These are phyloP conservation scores for Tragelaphus strepsiceros DNA, from an alignment of 2,113 vertebrate genomes.

Conservation along the genomic window DNA sequence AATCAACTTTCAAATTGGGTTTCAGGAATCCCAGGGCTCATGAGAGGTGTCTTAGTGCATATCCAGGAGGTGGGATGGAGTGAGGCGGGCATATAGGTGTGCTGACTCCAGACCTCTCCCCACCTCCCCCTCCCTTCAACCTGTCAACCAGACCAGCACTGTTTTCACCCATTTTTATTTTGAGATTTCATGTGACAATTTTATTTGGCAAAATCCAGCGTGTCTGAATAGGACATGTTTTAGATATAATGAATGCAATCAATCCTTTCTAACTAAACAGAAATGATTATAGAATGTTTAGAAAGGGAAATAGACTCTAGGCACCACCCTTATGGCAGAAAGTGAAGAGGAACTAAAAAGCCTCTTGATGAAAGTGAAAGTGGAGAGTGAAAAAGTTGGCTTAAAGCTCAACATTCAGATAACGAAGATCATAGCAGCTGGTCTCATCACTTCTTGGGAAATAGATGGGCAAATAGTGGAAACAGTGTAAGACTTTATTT, in stretches of 20 bases:
- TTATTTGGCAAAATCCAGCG: neutral
- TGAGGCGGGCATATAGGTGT: neutral
- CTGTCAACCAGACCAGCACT: neutral
- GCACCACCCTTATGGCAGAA: no score
- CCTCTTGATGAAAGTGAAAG: no score
- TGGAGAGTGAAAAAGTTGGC: no score
- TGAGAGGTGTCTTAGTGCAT: neutral
- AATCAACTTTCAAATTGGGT: neutral
- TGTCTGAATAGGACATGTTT: neutral
- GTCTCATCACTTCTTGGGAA: no score
- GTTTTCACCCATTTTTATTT: neutral
- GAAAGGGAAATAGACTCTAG: neutral
- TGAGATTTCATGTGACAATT: neutral
- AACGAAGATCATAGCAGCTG: no score
- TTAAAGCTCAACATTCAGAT: no score
- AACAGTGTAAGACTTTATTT: no score
- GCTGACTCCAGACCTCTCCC: fast-evolving
- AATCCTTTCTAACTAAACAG: neutral
- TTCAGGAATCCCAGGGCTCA: neutral
- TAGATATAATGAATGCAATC: neutral
- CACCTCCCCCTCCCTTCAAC: no score
- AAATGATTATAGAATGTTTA: neutral
- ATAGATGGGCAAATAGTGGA: no score
- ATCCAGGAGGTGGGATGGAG: neutral
- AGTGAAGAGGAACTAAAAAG: no score